A percentile compares a stretch with the other conserved stretches of the same genome.
phyloP scores from a whole-genome alignment of 2,113 vertebrate genomes.

The Pelvicachromis taeniatus region DNA sequence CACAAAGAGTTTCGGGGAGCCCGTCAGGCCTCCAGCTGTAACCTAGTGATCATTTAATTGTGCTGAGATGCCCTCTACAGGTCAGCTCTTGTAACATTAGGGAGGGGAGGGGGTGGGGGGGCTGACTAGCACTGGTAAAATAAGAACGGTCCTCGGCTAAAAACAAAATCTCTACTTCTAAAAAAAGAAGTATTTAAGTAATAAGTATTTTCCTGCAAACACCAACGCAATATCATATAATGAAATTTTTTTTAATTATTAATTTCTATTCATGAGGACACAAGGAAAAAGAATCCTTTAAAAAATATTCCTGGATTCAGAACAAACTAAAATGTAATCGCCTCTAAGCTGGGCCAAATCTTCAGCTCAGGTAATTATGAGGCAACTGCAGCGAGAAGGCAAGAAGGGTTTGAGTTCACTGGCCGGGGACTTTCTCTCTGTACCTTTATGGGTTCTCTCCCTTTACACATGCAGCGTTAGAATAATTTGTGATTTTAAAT shows the following conservation, averaged over 20 bases:
- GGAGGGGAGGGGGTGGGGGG: too few relatives aligned
- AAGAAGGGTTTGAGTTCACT: not conserved
- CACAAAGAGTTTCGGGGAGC: not conserved
- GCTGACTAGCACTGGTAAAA: not conserved
- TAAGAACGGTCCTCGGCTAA: not conserved
- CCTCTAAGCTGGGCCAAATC: not conserved
- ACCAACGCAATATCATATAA: not conserved
- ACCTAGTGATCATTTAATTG: not conserved
- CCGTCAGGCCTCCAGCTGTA: not conserved
- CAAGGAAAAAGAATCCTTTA: not conserved
- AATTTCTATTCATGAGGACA: not conserved
- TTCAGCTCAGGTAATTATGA: not conserved
- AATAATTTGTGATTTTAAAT: not conserved
- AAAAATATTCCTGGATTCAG: too few relatives aligned
- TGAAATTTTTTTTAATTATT: not conserved
- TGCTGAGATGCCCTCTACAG: conserved; percentile 28
- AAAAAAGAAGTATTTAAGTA: not conserved
- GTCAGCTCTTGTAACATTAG: not conserved
- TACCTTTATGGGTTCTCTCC: not conserved
- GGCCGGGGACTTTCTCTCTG: not conserved
- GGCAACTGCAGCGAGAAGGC: not conserved
- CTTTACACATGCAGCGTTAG: not conserved
- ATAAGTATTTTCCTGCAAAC: not conserved
- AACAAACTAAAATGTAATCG: not conserved
- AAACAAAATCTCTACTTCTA: too few relatives aligned